Conservation (phyloP, 2,888 invertebrate genomes). For the Brenthis hecate region DNA sequence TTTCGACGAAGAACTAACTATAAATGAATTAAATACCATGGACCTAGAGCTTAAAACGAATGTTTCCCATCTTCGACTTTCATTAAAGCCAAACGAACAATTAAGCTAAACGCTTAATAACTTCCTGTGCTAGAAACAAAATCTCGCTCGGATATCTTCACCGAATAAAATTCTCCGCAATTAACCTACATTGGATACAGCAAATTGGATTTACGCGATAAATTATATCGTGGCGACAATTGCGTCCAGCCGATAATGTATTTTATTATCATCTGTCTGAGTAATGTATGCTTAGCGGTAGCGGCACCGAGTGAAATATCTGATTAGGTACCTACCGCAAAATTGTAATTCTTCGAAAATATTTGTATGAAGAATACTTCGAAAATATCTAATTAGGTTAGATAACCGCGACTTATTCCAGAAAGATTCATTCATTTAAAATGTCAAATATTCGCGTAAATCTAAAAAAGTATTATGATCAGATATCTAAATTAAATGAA, state of each 20-base stretch:
- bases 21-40: no score
- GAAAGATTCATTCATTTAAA: no score
- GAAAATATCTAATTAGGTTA: no score
- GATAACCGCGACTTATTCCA: no score
- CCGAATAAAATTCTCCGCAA: slow-evolving; percentile 10
- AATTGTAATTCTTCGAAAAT: no score
- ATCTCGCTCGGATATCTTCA: neutral
- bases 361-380: no score
- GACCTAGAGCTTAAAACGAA: no score
- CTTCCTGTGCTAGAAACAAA: slow-evolving; percentile 14
- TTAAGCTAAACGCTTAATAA: neutral
- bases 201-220: slow-evolving; percentile 16
- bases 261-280: slow-evolving; percentile 10
- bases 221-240: slow-evolving; percentile 4
- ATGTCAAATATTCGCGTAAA: no score
- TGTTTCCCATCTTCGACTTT: no score
- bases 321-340: slow-evolving; percentile 10
- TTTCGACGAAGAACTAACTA: no score
- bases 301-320: neutral
- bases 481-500: no score
- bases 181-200: slow-evolving; percentile 15
- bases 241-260: slow-evolving; percentile 12
- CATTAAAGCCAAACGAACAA: neutral
- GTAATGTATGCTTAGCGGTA: slow-evolving; percentile 3
- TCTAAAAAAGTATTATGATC: no score